Conservation (phyloP, 2,888 invertebrate species). For the Amiota minor region DNA sequence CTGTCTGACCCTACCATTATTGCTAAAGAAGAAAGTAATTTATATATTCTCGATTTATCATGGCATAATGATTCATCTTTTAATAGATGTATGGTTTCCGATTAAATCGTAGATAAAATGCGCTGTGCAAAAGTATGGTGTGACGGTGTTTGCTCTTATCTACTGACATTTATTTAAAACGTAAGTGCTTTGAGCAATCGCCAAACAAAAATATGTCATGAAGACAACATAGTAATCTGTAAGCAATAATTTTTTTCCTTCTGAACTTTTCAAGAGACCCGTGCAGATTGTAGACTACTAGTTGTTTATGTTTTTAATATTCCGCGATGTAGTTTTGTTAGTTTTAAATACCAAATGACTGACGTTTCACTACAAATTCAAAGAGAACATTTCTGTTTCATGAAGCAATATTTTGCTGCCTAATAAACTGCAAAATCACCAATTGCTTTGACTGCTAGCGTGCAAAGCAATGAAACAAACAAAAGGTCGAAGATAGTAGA, state of each 20-base stretch:
- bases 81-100: no score
- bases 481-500: constrained; percentile 6
- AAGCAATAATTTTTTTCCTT: no score
- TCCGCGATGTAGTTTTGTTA: constrained; percentile 37
- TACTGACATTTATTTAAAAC: not conserved
- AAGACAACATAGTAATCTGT: no score
- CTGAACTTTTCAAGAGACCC: no score
- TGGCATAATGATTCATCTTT: not conserved
- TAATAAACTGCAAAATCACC: constrained; percentile 18
- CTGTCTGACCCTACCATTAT: no score
- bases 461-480: constrained; percentile 50
- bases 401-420: constrained; percentile 26
- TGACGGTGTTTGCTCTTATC: no score
- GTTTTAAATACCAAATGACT: constrained; percentile 65
- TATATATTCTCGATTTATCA: no score
- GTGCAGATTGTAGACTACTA: not conserved
- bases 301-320: constrained; percentile 18
- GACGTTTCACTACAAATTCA: constrained; percentile 61
- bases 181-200: not conserved
- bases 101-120: no score
- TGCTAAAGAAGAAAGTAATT: not conserved
- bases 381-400: constrained; percentile 56
- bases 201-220: not conserved
- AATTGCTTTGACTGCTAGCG: constrained; percentile 43
- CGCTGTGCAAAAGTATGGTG: no score